Conservation (phyloP, 2,113 vertebrate genomes). For the Crotalus horridus region DNA sequence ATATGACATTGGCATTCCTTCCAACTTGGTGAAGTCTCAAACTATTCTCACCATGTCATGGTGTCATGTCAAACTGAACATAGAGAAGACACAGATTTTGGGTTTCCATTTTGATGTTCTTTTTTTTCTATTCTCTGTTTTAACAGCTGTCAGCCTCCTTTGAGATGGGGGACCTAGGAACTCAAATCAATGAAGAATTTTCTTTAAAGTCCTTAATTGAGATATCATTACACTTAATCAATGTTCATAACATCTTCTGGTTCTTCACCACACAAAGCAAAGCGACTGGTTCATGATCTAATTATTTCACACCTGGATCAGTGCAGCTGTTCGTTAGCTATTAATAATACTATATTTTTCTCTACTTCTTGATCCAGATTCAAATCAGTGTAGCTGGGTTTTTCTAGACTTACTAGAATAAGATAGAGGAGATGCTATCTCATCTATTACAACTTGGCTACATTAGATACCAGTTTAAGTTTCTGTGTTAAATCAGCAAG, state of each 20-base stretch:
- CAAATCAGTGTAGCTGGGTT: background rate
- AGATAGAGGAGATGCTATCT: background rate
- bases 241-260: background rate
- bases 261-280: background rate
- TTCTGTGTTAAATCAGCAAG: background rate
- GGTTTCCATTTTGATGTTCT: background rate
- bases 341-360: background rate
- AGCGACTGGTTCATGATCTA: background rate
- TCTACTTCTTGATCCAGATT: background rate
- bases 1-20: background rate
- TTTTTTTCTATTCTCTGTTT: background rate
- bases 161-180: background rate
- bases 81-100: background rate
- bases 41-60: background rate
- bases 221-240: background rate
- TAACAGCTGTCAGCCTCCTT: background rate
- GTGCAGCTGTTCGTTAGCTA: background rate
- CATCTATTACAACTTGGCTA: background rate
- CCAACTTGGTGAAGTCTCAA: background rate
- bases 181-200: background rate
- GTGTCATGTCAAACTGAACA: background rate
- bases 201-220: background rate
- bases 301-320: background rate
- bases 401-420: background rate
- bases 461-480: background rate